A percentile compares a stretch with the other conserved stretches of the same genome.
Evolutionary conservation across 2,113 vertebrate genomes (phyloP).

Genomic region (Zingel zingel): DNA sequence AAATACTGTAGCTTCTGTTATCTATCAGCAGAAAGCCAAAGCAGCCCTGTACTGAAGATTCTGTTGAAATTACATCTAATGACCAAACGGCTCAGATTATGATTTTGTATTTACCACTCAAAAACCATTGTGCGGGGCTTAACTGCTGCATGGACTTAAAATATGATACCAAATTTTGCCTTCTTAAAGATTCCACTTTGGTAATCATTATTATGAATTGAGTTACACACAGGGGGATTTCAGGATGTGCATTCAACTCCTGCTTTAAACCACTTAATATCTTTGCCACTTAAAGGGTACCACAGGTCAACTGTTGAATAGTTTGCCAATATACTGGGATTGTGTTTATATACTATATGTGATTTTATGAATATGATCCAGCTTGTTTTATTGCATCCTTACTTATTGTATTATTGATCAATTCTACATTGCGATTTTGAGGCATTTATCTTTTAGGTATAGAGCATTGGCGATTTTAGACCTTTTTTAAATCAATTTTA

Average conservation of each 20-base stretch:
- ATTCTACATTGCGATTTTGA: neutral
- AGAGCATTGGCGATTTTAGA: too few relatives aligned
- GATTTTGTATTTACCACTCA: conserved; percentile 37
- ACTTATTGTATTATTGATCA: conserved; percentile 27
- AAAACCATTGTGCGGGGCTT: conserved; percentile 54
- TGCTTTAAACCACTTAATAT: conserved; percentile 60
- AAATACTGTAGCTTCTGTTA: conserved; percentile 9
- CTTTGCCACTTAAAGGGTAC: conserved; percentile 5
- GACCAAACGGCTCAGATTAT: conserved; percentile 58
- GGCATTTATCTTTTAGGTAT: neutral
- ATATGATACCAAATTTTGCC: conserved; percentile 24
- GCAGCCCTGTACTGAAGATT: conserved; percentile 25
- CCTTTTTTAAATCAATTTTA: too few relatives aligned
- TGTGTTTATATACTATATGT: conserved; percentile 2
- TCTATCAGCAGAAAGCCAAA: conserved; percentile 34
- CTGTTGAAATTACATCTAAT: conserved; percentile 52
- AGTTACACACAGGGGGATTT: conserved; percentile 54
- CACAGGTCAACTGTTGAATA: conserved; percentile 31
- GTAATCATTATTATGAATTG: conserved; percentile 49
- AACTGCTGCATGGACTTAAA: conserved; percentile 33
- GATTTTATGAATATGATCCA: conserved; percentile 6
- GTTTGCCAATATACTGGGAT: conserved; percentile 17
- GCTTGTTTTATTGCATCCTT: neutral
- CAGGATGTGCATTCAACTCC: conserved; percentile 47
- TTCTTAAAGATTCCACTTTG: conserved; percentile 35